Conservation (phyloP, 2,888 invertebrate genomes). For the Phyto melanocephala region DNA sequence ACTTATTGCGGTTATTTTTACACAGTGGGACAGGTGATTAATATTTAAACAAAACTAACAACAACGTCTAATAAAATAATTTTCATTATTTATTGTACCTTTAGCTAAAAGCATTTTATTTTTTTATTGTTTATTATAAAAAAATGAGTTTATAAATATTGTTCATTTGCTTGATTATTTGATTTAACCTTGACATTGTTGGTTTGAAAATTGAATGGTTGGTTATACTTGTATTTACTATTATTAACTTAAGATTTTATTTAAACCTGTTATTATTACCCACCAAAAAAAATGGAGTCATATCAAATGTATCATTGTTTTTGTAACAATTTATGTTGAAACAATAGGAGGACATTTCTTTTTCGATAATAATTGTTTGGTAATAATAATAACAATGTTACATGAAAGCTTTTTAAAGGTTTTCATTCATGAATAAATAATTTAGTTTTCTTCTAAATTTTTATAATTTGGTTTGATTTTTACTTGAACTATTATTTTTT, state of each 20-base stretch:
- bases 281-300: too few relatives aligned
- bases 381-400: too few relatives aligned
- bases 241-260: background rate
- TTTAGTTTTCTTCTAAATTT: too few relatives aligned
- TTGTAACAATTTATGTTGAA: too few relatives aligned
- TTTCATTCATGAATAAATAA: too few relatives aligned
- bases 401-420: too few relatives aligned
- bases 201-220: background rate
- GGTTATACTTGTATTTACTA: background rate
- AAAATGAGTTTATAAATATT: background rate
- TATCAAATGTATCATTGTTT: too few relatives aligned
- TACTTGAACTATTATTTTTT: too few relatives aligned
- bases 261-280: background rate
- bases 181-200: conserved; percentile 4
- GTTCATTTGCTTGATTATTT: background rate
- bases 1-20: conserved; percentile 28
- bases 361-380: too few relatives aligned
- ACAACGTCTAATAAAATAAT: background rate
- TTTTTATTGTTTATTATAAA: background rate
- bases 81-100: background rate
- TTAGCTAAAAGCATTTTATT: background rate
- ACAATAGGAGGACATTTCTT: too few relatives aligned
- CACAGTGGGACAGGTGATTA: conserved; percentile 41
- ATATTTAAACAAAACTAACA: background rate
- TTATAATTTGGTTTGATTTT: too few relatives aligned